Evolutionary conservation across 2,888 invertebrate species (phyloP).

Genomic region (Philereme transversata): DNA sequence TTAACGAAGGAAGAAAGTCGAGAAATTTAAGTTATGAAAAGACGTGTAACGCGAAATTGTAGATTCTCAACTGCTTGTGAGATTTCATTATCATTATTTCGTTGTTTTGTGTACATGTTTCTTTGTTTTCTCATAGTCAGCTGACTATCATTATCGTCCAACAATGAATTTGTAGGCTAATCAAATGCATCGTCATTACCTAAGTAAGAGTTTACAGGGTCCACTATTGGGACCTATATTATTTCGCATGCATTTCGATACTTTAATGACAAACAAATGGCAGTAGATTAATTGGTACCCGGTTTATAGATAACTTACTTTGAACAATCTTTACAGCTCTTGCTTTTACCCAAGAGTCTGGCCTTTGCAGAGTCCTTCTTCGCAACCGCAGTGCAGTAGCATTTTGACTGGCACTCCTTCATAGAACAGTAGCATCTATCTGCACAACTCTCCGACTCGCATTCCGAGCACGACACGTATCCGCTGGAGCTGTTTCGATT

Average conservation of each 20-base stretch:
- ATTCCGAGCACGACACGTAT: conserved; percentile 95
- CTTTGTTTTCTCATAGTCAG: not conserved
- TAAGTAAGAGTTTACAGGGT: not conserved
- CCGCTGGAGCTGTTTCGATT: conserved; percentile 87
- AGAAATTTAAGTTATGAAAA: conserved; percentile 65
- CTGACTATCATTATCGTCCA: no score
- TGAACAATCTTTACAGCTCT: conserved; percentile 74
- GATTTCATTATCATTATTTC: conserved; percentile 14
- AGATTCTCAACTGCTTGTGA: conserved; percentile 12
- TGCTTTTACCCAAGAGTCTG: conserved; percentile 63
- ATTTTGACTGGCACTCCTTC: conserved; percentile 83
- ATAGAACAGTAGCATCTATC: conserved; percentile 95
- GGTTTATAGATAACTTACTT: conserved; percentile 62
- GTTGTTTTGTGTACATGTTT: not conserved
- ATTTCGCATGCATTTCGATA: not conserved
- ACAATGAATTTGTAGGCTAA: not conserved
- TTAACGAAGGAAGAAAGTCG: conserved; percentile 70
- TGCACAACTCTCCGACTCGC: conserved; percentile 93
- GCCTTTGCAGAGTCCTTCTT: conserved; percentile 68
- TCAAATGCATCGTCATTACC: not conserved
- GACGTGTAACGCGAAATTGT: conserved; percentile 24
- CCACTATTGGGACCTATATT: not conserved
- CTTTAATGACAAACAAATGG: no score
- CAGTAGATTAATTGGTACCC: not conserved
- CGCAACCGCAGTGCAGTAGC: conserved; percentile 86